A percentile compares a stretch with the other conserved stretches of the same genome.
Evolutionary conservation across 2,797 vertebrate genomes (phyloP).

Genomic region (Smutsia gigantea): DNA sequence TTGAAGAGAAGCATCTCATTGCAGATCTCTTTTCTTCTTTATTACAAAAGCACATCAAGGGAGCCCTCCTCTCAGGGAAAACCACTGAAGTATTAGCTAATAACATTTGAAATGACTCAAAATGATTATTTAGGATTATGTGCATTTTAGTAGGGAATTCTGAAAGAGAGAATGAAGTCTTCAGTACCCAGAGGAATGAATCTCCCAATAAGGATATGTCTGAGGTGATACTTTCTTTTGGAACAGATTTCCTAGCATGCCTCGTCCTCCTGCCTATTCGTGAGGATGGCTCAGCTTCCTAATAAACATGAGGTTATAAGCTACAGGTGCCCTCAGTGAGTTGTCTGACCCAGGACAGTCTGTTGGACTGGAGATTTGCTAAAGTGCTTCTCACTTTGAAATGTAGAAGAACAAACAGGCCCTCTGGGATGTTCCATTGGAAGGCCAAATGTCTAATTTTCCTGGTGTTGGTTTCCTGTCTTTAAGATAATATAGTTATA

Average conservation of each 20-base stretch:
- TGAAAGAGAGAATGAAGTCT: conserved; percentile 42
- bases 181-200: conserved; percentile 1
- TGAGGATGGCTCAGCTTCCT: not conserved
- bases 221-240: not conserved
- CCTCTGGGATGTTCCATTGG: not conserved
- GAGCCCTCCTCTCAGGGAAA: conserved; percentile 40
- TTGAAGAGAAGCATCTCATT: conserved; percentile 46
- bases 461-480: not conserved
- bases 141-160: conserved; percentile 48
- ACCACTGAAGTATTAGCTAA: conserved; percentile 49
- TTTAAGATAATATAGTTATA: conserved; percentile 42
- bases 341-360: not conserved
- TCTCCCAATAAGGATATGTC: not conserved
- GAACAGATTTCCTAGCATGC: conserved; percentile 10
- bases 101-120: conserved; percentile 44
- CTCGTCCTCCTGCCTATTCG: not conserved
- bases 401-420: not conserved
- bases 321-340: not conserved
- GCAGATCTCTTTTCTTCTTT: conserved; percentile 34
- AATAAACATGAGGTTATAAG: not conserved
- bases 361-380: not conserved
- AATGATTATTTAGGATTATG: conserved; percentile 36
- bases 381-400: not conserved
- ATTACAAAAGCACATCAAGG: conserved; percentile 37
- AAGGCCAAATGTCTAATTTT: not conserved